Percentiles rank a stretch among this genome's conserved stretches.
phyloP scores from a whole-genome alignment of 2,888 invertebrate species.

The Megaustenia siamemsis region DNA sequence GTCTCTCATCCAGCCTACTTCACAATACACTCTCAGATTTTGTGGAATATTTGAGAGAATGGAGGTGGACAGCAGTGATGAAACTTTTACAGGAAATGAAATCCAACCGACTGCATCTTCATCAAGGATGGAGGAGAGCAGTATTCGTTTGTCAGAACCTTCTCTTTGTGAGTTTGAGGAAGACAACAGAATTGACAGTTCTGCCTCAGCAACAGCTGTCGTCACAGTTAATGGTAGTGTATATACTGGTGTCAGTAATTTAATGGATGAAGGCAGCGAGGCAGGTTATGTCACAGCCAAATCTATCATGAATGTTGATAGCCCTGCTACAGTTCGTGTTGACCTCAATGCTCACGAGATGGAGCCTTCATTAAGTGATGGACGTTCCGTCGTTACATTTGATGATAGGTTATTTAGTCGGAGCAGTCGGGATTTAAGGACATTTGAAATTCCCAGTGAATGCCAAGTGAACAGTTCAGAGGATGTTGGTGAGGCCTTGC shows the following conservation, averaged over 20 bases:
- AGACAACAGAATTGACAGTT: slow-evolving; percentile 46
- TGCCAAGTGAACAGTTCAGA: slow-evolving; percentile 60
- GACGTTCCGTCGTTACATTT: slow-evolving; percentile 34
- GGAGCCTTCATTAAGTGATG: slow-evolving; percentile 46
- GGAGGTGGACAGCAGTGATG: slow-evolving; percentile 50
- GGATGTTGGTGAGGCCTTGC: slow-evolving; percentile 41
- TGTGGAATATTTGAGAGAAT: slow-evolving; percentile 43
- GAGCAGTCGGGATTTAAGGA: not conserved
- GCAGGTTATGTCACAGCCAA: slow-evolving; percentile 50
- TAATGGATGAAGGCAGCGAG: slow-evolving; percentile 47
- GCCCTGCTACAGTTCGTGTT: slow-evolving; percentile 51
- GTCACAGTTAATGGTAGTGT: slow-evolving; percentile 50
- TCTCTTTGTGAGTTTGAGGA: slow-evolving; percentile 24
- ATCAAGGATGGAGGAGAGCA: slow-evolving; percentile 40
- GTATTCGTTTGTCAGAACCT: slow-evolving; percentile 11
- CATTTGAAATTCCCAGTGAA: slow-evolving; percentile 38
- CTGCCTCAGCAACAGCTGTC: slow-evolving; percentile 43
- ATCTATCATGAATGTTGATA: slow-evolving; percentile 51
- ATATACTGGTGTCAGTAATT: slow-evolving; percentile 52
- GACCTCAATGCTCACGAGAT: slow-evolving; percentile 55
- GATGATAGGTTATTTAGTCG: slow-evolving; percentile 39
- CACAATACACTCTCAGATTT: slow-evolving; percentile 34
- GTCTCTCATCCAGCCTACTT: slow-evolving; percentile 23
- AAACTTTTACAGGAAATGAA: slow-evolving; percentile 26
- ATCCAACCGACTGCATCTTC: slow-evolving; percentile 39